Evolutionary conservation across 2,797 vertebrate species (phyloP), one percentile per base, ranked within the genome.

Genomic region (Malacoctenus gilli): DNA sequence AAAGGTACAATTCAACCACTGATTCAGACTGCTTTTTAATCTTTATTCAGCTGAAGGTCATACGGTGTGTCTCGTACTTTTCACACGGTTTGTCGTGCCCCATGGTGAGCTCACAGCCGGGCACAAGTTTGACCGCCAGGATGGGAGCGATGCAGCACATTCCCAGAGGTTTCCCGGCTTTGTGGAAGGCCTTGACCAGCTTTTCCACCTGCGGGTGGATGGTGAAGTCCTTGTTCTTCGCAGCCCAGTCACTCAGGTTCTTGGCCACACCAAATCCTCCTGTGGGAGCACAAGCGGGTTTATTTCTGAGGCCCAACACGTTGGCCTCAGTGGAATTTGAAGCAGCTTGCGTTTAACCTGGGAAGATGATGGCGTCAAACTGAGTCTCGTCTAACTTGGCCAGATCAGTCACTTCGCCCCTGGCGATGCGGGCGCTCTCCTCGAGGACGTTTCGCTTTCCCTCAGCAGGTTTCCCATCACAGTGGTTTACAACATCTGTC

Each of bases 141-240:
- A 97, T 78, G 0, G 96, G 94, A 1, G 95, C 91, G 15, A 97
- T 96, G 80, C 95, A 98, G 75, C 94, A 98, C 85, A 98, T 78
- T 34, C 94, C 96, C 36, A 98, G 85, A 4, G 96, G 95, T 73
- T 97, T 99, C 43, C 89, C 84, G 0, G 94, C 94, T 67, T 84
- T 68, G 57, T 94, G 93, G 83, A 98, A 98, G 16, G 85, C 93
- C 83, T 89, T 93, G 57, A 98, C 87, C 60, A 95, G 56, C 11
- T 92, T 92, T 44, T 95, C 93, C 3, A 97, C 80, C 0, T 93
- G 87, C 20, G 60, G 59, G 28, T 91, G 84, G 34, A 98, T 71
- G 6, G 80, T 89, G 87, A 90, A 98, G 18, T 94, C 91, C 39
- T 95, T 95, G 21, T 93, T 95, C n/a, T 97, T 93, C 48, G 92